Evolutionary conservation across 2,888 invertebrate genomes (phyloP).

Genomic region (Minunthozetes semirufus): DNA sequence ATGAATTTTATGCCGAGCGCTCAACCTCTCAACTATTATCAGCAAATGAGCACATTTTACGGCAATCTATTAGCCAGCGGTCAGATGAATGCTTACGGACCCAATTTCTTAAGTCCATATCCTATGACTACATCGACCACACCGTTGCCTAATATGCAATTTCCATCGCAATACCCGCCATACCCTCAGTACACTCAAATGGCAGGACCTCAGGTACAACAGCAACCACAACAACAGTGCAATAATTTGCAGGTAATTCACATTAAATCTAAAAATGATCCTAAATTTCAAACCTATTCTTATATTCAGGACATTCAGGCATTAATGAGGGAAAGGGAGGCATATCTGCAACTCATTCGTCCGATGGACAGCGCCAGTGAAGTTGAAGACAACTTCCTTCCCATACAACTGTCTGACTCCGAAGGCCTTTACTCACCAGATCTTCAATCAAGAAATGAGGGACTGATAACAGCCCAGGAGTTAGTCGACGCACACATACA

Average conservation of each 20-base stretch:
- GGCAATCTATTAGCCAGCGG: neutral
- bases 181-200: neutral
- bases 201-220: neutral
- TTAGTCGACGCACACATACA: slow-evolving; percentile 9
- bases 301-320: neutral
- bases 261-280: too few species aligned
- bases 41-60: neutral
- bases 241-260: slow-evolving; percentile 13
- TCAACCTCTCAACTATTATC: neutral
- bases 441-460: neutral
- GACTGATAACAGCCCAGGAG: neutral
- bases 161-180: neutral
- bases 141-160: neutral
- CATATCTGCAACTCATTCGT: slow-evolving; percentile 2
- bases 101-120: neutral
- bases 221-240: neutral
- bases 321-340: slow-evolving; percentile 30
- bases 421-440: slow-evolving; percentile 30
- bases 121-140: too few species aligned
- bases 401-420: slow-evolving; percentile 41
- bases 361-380: slow-evolving; percentile 41
- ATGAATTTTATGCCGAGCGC: neutral
- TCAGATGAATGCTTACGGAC: neutral
- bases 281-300: too few species aligned
- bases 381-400: slow-evolving; percentile 35